These are phyloP conservation scores for Chionis minor DNA, from an alignment of 2,113 vertebrate genomes.

Conservation along the genomic window DNA sequence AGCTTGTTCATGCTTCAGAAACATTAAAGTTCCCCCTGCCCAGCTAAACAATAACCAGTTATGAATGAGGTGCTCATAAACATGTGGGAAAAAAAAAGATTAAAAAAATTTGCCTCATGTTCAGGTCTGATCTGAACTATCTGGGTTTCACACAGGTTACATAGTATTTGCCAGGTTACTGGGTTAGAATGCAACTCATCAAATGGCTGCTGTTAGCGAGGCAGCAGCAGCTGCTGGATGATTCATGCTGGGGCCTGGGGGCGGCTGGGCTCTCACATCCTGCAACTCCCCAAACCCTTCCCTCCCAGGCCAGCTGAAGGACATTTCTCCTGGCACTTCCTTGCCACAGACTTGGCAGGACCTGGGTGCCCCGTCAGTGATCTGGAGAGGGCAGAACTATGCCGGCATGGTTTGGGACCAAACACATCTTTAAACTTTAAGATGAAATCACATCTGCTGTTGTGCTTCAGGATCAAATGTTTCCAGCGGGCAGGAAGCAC, in stretches of 20 bases:
- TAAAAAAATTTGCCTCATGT: neutral
- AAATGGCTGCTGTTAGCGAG: neutral
- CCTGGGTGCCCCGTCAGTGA: neutral
- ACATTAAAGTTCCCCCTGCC: neutral
- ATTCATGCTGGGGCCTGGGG: neutral
- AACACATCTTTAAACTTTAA: neutral
- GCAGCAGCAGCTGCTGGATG: neutral
- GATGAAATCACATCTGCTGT: neutral
- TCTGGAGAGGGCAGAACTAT: neutral
- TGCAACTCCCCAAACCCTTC: neutral
- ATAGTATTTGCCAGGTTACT: neutral
- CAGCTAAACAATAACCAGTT: neutral
- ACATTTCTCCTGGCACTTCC: neutral
- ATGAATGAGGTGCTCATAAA: neutral
- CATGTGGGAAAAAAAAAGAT: neutral
- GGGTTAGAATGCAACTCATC: neutral
- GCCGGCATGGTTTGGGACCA: neutral
- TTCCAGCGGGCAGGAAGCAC: neutral
- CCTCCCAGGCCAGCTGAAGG: accelerated
- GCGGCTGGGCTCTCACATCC: neutral
- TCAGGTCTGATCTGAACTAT: neutral
- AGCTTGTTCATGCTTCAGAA: neutral
- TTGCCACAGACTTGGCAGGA: neutral
- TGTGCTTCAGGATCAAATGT: neutral
- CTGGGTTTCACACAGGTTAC: neutral